phyloP scores from a whole-genome alignment of 2,113 vertebrate genomes.

The Ursus arctos region DNA sequence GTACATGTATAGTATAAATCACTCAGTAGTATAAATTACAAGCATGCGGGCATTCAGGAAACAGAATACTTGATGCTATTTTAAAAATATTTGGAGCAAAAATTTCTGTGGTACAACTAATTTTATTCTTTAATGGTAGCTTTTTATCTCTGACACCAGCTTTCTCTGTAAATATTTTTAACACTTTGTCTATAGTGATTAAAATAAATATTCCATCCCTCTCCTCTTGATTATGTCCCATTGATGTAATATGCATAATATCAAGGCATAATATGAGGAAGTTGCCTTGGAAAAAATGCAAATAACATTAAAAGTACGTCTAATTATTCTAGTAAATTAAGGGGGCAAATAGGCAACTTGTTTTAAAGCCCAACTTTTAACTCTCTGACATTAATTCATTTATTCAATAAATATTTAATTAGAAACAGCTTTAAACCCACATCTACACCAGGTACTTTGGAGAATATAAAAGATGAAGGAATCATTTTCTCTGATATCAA shows the following conservation, averaged over 20 bases:
- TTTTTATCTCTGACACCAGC: neutral
- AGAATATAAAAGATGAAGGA: neutral
- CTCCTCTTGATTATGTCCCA: neutral
- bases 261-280: constrained; percentile 12
- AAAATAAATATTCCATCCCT: neutral
- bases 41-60: neutral
- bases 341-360: neutral
- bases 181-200: neutral
- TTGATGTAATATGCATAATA: neutral
- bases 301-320: neutral
- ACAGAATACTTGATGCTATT: neutral
- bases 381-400: neutral
- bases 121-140: neutral
- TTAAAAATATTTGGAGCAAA: neutral
- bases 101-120: neutral
- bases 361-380: constrained; percentile 33
- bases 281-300: neutral
- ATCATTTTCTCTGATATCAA: neutral
- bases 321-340: neutral
- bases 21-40: neutral
- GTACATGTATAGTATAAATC: neutral
- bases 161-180: constrained; percentile 46
- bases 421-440: neutral
- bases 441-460: neutral
- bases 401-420: neutral